A percentile compares a stretch with the other conserved stretches of the same genome.
Evolutionary conservation across 2,113 vertebrate genomes (phyloP).

Genomic region (Crocuta crocuta): DNA sequence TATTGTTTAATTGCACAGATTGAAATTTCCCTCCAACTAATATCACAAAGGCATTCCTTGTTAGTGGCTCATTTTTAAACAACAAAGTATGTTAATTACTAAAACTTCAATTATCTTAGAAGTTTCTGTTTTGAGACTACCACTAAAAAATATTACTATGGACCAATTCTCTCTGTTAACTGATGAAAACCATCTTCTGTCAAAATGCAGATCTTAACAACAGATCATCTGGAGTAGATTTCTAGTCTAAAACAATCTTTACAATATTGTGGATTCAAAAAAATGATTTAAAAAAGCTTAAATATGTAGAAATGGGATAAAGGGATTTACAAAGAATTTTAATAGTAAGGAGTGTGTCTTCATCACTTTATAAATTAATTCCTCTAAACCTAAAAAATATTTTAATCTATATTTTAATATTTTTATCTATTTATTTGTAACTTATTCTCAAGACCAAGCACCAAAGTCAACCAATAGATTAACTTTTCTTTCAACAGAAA

Average conservation of each 20-base stretch:
- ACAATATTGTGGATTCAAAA: slow-evolving; percentile 4
- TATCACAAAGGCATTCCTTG: slow-evolving; percentile 62
- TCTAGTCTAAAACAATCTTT: neutral
- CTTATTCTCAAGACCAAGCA: neutral
- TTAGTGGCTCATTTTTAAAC: slow-evolving; percentile 49
- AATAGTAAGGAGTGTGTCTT: neutral
- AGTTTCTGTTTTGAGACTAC: slow-evolving; percentile 54
- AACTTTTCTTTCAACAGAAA: neutral
- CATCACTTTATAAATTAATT: neutral
- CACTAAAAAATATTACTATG: slow-evolving; percentile 58
- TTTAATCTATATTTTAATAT: neutral
- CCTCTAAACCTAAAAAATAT: neutral
- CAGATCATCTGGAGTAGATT: neutral
- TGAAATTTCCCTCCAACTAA: slow-evolving; percentile 51
- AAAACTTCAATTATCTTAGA: slow-evolving; percentile 61
- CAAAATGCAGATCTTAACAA: slow-evolving; percentile 40
- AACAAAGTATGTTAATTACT: slow-evolving; percentile 53
- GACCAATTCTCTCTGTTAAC: neutral
- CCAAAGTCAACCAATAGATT: neutral
- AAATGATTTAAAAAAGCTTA: slow-evolving; percentile 31
- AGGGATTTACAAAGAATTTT: neutral
- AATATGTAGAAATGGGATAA: neutral
- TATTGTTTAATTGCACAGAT: neutral
- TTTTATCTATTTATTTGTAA: neutral
- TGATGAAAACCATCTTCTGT: neutral